Conservation (phyloP, 1,140 invertebrate species). For the Polypedilum vanderplanki region DNA sequence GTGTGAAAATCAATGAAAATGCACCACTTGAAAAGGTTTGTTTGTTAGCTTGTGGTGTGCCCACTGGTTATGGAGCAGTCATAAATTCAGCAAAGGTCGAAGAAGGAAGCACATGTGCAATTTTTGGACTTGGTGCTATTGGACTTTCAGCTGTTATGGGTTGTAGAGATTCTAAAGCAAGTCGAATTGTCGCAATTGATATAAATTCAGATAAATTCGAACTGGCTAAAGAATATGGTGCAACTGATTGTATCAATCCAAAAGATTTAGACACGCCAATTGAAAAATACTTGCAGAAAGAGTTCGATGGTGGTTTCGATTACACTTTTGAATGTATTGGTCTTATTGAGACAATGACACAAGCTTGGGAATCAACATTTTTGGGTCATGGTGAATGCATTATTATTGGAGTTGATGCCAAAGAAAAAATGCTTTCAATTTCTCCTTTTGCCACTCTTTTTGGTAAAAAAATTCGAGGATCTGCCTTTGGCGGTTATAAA, state of each 20-base stretch:
- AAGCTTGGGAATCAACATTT: conserved; percentile 70
- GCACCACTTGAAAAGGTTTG: conserved; percentile 84
- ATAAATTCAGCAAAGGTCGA: conserved; percentile 81
- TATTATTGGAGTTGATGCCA: conserved; percentile 58
- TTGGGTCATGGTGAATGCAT: conserved; percentile 63
- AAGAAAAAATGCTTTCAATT: conserved; percentile 47
- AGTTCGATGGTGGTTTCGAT: conserved; percentile 52
- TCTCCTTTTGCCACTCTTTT: neutral
- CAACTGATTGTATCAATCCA: conserved; percentile 83
- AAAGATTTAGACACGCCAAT: conserved; percentile 47
- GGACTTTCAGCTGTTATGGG: conserved; percentile 86
- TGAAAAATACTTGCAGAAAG: neutral
- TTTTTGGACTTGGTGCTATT: conserved; percentile 89
- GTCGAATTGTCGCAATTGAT: conserved; percentile 85
- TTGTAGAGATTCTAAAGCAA: conserved; percentile 77
- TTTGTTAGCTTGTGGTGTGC: conserved; percentile 84
- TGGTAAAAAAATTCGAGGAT: neutral
- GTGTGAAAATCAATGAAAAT: conserved; percentile 39
- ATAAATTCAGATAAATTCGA: conserved; percentile 80
- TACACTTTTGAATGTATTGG: conserved; percentile 99
- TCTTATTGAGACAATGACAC: conserved; percentile 92
- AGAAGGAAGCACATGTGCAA: conserved; percentile 69
- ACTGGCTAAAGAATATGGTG: conserved; percentile 74
- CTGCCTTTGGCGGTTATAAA: neutral
- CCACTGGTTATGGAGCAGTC: conserved; percentile 83